phyloP scores from a whole-genome alignment of 2,113 vertebrate genomes.

The Agapornis roseicollis region DNA sequence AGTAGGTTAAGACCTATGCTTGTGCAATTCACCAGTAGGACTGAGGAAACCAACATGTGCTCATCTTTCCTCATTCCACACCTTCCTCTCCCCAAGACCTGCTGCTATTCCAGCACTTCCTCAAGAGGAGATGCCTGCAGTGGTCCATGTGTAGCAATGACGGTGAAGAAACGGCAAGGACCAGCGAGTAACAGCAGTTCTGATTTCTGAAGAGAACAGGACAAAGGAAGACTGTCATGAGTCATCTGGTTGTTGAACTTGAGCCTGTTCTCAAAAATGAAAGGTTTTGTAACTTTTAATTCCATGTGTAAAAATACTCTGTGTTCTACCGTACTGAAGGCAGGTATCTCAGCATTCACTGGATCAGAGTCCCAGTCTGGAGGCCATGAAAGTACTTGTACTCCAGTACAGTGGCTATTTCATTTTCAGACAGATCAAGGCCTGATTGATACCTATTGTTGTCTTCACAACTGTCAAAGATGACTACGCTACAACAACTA shows the following conservation, averaged over 20 bases:
- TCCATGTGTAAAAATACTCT: not conserved
- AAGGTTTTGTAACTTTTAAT: not conserved
- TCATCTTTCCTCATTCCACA: not conserved
- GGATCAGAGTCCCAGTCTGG: not conserved
- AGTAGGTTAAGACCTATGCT: not conserved
- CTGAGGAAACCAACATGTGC: not conserved
- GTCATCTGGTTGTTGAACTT: not conserved
- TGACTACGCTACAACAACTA: not conserved
- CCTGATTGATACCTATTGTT: rapidly evolving
- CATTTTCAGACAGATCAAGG: not conserved
- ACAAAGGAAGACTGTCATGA: not conserved
- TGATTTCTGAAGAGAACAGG: not conserved
- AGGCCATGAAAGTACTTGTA: not conserved
- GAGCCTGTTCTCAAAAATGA: not conserved
- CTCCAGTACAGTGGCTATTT: not conserved
- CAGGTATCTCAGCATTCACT: not conserved
- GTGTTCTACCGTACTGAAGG: not conserved
- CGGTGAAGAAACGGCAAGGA: not conserved
- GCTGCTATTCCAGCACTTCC: not conserved
- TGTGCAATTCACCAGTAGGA: not conserved
- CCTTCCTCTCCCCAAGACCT: not conserved
- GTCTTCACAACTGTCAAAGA: not conserved
- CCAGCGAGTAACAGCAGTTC: rapidly evolving
- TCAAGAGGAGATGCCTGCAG: not conserved
- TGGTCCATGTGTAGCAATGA: not conserved